Evolutionary conservation across 2,797 vertebrate genomes (phyloP), one percentile per base, ranked within the genome.

Genomic region (Hippopotamyrus pictus): DNA sequence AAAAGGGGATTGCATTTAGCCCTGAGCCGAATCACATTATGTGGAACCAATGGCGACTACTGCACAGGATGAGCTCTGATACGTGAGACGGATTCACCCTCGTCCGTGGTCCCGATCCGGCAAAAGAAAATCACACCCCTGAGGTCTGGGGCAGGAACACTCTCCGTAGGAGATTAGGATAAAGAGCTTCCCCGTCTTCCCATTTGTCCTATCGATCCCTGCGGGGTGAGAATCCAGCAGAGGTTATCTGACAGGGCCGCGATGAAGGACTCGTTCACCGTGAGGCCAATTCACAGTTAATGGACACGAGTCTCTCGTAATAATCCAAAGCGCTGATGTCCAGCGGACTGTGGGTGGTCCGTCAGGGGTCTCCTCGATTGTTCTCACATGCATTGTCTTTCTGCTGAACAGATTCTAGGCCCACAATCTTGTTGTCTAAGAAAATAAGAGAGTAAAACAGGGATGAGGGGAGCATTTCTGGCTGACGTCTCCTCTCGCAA

Each of bases 101-200:
- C 97, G 97, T 97, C 98, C 97, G 98, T 98, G 97, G 97, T 95
- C 89, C 92, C 92, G 94, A 97, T 96, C 97, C 97, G 95, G 76
- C 17, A 59, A 33, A 69, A 6, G 25, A 22, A 50, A 84, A 44
- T 53, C 83, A 54, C 51, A 83, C 73, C 53, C 73, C 22, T 48
- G 37, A 85, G 89, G 54, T 90, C 91, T 91, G 85, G 88, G 90
- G 57, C 92, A 41, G 22, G n/a, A 9, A 33, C 62, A 48, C 41
- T 12, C 12, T 25, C 25, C 25, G 2, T 59, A 19, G 87, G 57
- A 88, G 87, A 44, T 76, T 37, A 6, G 25, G 48, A 84, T 25
- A 51, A 50, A 84, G 82, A 84, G 22, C 9, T 51, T 25, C 3
- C 11, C 3, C 1, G 48, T 46, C 82, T 50, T 51, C 19, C 48